Evolutionary conservation across 2,797 vertebrate genomes (phyloP).

Genomic region (Xyrichtys novacula): DNA sequence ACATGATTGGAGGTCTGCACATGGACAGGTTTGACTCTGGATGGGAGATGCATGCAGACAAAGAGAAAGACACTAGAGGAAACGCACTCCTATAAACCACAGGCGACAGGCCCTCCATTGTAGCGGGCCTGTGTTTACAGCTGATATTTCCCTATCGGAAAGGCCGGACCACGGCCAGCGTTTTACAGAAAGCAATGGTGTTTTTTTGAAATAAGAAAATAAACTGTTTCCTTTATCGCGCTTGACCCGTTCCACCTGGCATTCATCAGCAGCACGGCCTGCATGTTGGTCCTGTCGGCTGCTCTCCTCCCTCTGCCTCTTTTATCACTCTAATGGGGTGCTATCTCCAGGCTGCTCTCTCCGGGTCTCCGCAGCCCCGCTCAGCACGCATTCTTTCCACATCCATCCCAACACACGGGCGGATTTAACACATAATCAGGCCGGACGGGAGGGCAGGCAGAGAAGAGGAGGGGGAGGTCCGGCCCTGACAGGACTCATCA

Average conservation of each 20-base stretch:
- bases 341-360: conserved; percentile 81
- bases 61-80: conserved; percentile 24
- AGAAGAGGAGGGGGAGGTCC: conserved; percentile 10
- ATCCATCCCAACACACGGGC: conserved; percentile 78
- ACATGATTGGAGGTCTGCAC: background rate
- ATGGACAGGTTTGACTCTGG: background rate
- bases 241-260: conserved; percentile 84
- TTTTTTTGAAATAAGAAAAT: conserved; percentile 82
- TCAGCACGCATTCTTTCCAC: conserved; percentile 80
- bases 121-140: conserved; percentile 50
- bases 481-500: conserved; percentile 81
- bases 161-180: conserved; percentile 51
- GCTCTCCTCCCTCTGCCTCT: conserved; percentile 79
- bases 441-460: conserved; percentile 56
- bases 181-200: conserved; percentile 65
- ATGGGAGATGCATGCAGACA: conserved; percentile 32
- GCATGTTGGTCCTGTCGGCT: conserved; percentile 82
- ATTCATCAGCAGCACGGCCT: conserved; percentile 82
- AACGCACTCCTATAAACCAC: conserved; percentile 25
- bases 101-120: conserved; percentile 28
- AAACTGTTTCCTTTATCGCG: conserved; percentile 80
- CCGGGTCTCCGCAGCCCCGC: conserved; percentile 67
- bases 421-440: conserved; percentile 85
- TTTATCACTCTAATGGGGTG: conserved; percentile 87
- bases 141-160: conserved; percentile 74